Base-by-base conservation (phyloP, 2,888 invertebrate species). In the Drosophila merina region DNA sequence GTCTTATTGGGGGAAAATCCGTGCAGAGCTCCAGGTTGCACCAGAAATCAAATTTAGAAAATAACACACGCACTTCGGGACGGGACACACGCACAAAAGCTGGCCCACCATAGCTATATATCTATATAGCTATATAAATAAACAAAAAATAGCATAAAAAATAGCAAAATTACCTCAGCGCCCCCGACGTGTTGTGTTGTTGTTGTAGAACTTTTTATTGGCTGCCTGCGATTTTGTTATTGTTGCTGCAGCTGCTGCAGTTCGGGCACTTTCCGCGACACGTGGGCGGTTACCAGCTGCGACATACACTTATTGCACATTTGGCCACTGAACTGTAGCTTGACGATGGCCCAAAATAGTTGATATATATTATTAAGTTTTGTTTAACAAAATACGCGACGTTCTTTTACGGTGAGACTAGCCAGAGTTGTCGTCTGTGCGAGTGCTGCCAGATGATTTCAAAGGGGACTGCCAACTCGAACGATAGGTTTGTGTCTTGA, bases 81-180 rank as follows among this genome's bases (percentile, higher is more conserved):
- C 36, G 50, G 20, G 20, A 20, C 47, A 28, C 52, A 57, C 48
- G 30, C 72, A 62, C 50, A 38, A 63, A 64, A 62, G 49, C 55
- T 36, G 31, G 40, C 44, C 31, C 50, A 28, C 50, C 20, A 73
- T 36, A 47, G 57, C 57, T 75, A 72, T 77, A 80, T 78, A 83
- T 1, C 20, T 20, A 20, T 20, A 73, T 36, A 47, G 57, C 55
- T 75, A 72, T 77, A 80, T 78, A 83, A 77, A 78, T 84, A 82
- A 84, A 84, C 80, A 81, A 78, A 57, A 77, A 70, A 45, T 49
- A 54, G 73, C 68, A 79, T 81, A 83, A 77, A 83, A 84, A 83
- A 82, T 81, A 80, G 83, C 77, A 84, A 77, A 80, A 85, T 83
- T 83, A 83, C 83, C 83, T 83, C 85, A 83, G 80, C 84, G 66